Conservation (phyloP, 2,797 vertebrate species). For the Urocyon cinereoargenteus region DNA sequence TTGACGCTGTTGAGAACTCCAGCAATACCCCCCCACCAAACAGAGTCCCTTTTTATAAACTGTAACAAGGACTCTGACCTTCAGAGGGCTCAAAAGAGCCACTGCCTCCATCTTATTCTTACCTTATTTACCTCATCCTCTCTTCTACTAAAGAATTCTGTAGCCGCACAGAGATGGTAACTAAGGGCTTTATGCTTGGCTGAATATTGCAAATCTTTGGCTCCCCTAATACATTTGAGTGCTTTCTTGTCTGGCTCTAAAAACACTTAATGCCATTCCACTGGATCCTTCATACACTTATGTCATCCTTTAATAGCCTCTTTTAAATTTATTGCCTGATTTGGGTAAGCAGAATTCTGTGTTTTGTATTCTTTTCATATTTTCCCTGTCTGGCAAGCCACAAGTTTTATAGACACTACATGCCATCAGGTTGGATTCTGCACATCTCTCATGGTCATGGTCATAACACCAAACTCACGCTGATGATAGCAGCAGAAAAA, state of each 20-base stretch:
- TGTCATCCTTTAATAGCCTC: background rate
- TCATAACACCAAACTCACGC: background rate
- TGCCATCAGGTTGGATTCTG: background rate
- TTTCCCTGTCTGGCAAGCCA: background rate
- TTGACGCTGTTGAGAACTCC: no score
- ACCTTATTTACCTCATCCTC: background rate
- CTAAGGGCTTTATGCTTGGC: background rate
- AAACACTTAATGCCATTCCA: background rate
- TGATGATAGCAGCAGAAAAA: background rate
- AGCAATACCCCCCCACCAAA: background rate
- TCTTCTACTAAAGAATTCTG: background rate
- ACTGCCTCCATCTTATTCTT: background rate
- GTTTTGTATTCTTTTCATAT: background rate
- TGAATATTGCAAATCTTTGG: background rate
- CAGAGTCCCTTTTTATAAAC: background rate
- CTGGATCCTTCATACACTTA: background rate
- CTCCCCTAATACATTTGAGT: background rate
- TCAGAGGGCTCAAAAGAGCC: background rate
- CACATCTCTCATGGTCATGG: background rate
- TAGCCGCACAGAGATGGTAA: background rate
- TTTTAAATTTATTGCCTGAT: background rate
- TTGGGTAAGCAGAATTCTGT: background rate
- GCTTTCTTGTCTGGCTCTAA: conserved; percentile 19
- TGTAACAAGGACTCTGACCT: background rate
- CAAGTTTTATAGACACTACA: background rate